These are phyloP conservation scores for Lasioglossum figueresi DNA, from an alignment of 2,888 invertebrate genomes.

Conservation along the genomic window DNA sequence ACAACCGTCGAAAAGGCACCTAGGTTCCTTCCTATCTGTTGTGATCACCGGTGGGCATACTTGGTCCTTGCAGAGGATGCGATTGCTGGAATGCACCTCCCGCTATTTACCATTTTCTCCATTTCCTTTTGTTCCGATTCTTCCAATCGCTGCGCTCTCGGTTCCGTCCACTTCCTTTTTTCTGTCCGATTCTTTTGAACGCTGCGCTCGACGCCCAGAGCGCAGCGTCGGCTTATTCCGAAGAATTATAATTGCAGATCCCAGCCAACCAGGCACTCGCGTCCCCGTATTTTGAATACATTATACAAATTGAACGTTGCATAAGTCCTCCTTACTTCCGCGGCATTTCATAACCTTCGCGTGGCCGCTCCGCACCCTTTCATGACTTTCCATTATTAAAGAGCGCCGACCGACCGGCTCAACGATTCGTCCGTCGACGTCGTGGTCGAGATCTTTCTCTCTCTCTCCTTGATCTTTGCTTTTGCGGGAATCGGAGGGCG, in stretches of 20 bases:
- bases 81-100: background rate
- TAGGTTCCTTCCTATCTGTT: background rate
- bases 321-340: conserved; percentile 25
- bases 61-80: background rate
- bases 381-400: conserved; percentile 36
- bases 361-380: background rate
- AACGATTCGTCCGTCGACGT: background rate
- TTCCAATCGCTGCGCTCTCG: background rate
- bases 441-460: background rate
- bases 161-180: background rate
- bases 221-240: conserved; percentile 31
- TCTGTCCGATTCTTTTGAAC: background rate
- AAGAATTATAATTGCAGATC: conserved; percentile 55
- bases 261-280: conserved; percentile 9
- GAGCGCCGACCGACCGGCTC: conserved; percentile 1
- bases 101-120: background rate
- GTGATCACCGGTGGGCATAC: background rate
- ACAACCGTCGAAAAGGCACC: background rate
- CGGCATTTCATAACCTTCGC: conserved; percentile 33
- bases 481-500: background rate
- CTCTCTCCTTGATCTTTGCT: background rate
- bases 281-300: conserved; percentile 53
- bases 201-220: conserved; percentile 6
- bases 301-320: conserved; percentile 56
- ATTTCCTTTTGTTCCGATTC: background rate